Conservation (phyloP, 1,140 invertebrate genomes). For the Rhyzopertha dominica region DNA sequence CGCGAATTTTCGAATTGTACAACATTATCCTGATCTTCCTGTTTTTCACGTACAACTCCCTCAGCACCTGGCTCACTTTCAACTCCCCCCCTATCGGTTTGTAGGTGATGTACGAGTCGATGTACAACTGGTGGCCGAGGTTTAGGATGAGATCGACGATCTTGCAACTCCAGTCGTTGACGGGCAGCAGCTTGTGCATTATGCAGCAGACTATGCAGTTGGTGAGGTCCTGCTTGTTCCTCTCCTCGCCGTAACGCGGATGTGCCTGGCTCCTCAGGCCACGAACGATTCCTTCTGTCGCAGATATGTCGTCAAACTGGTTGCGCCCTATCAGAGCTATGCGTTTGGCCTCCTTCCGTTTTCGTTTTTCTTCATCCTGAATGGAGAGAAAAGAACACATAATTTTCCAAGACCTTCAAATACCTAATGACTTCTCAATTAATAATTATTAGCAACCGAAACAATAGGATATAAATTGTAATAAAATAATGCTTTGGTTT, state of each 20-base stretch:
- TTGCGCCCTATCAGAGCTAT: slow-evolving; percentile 22
- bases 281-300: slow-evolving; percentile 27
- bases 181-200: slow-evolving; percentile 21
- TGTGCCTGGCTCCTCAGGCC: slow-evolving; percentile 33
- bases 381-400: too few relatives aligned
- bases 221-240: slow-evolving; percentile 30
- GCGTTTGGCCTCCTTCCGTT: slow-evolving; percentile 19
- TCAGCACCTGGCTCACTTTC: slow-evolving; percentile 30
- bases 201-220: slow-evolving; percentile 32
- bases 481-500: too few relatives aligned
- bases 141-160: slow-evolving; percentile 39
- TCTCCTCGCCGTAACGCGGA: slow-evolving; percentile 21
- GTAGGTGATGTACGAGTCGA: slow-evolving; percentile 40
- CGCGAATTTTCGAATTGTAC: slow-evolving; percentile 31
- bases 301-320: slow-evolving; percentile 24
- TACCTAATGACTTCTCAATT: too few relatives aligned
- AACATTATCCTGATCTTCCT: slow-evolving; percentile 25
- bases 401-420: too few relatives aligned
- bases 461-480: too few relatives aligned
- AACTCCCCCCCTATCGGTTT: slow-evolving; percentile 31
- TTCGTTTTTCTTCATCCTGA: slow-evolving; percentile 24
- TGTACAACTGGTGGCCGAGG: slow-evolving; percentile 38
- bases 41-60: slow-evolving; percentile 25
- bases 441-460: too few relatives aligned
- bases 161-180: slow-evolving; percentile 34